phyloP scores from a whole-genome alignment of 2,797 vertebrate genomes.

The Galagoides demidoff region DNA sequence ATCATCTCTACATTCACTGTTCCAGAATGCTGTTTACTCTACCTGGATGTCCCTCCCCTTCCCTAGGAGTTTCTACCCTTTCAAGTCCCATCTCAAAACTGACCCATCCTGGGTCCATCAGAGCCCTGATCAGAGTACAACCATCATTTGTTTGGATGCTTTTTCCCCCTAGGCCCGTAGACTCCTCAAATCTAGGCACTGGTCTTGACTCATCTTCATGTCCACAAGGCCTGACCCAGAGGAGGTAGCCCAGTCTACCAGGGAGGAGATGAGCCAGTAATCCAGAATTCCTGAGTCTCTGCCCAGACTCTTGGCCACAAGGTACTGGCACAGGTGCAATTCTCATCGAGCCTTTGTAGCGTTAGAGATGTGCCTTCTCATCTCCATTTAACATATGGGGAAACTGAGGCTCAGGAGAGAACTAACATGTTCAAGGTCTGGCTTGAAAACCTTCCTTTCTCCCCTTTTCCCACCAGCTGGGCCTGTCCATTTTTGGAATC shows the following conservation, averaged over 20 bases:
- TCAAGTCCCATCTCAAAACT: constrained; percentile 10
- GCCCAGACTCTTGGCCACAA: neutral
- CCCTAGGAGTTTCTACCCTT: neutral
- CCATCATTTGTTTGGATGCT: neutral
- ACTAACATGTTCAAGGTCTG: neutral
- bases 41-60: neutral
- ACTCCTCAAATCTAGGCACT: neutral
- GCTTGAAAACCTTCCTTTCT: neutral
- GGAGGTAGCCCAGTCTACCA: neutral
- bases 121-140: neutral
- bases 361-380: neutral
- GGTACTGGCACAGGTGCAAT: neutral
- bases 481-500: neutral
- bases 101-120: neutral
- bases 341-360: neutral
- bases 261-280: neutral
- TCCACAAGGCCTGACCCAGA: neutral
- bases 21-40: neutral
- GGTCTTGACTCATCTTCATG: neutral
- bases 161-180: neutral
- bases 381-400: neutral
- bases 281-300: neutral
- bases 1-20: neutral
- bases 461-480: neutral
- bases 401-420: neutral